A percentile compares a stretch with the other conserved stretches of the same genome.
These are phyloP conservation scores for Scytalopus superciliaris DNA, from an alignment of 2,113 vertebrate species.

Conservation along the genomic window DNA sequence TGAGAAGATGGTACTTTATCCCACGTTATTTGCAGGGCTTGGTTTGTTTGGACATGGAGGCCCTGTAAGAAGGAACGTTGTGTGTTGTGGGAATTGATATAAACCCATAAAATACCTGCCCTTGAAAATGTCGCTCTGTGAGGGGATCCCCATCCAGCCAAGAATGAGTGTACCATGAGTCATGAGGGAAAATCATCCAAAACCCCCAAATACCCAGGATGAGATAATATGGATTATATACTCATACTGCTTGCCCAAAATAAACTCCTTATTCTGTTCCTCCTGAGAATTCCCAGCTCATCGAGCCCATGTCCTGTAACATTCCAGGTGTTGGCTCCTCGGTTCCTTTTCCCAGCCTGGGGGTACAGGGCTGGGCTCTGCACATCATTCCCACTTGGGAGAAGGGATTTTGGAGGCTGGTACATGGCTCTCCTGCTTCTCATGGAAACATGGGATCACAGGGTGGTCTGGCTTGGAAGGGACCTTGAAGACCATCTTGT, in stretches of 20 bases:
- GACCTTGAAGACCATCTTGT: neutral
- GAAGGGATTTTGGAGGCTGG: neutral
- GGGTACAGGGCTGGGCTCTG: neutral
- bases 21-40: neutral
- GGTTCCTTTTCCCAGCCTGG: neutral
- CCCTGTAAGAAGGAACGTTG: fast-evolving
- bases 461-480: neutral
- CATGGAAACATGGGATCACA: neutral
- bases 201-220: neutral
- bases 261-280: neutral
- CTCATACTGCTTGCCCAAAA: neutral
- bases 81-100: neutral
- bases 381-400: fast-evolving
- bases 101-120: neutral
- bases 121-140: neutral
- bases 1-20: neutral
- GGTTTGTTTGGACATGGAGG: neutral
- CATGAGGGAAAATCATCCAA: neutral
- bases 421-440: neutral
- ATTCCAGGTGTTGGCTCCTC: neutral
- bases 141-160: neutral
- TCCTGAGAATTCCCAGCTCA: neutral
- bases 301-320: fast-evolving
- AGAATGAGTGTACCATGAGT: neutral
- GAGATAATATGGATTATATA: neutral